These are phyloP conservation scores for Cyrtonyx montezumae DNA, from an alignment of 2,113 vertebrate genomes.

Conservation along the genomic window DNA sequence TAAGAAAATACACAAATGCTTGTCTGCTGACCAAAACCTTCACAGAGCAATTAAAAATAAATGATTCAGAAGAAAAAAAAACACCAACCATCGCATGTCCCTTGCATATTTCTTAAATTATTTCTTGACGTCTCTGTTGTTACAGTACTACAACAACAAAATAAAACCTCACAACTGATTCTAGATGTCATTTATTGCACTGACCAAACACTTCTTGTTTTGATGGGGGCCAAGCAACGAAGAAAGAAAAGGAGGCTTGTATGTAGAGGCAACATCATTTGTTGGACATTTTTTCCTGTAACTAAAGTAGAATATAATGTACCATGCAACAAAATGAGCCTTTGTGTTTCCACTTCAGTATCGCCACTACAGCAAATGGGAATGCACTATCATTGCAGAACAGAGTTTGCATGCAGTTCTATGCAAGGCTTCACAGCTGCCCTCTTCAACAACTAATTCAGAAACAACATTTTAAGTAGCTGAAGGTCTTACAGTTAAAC, in stretches of 20 bases:
- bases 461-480: not conserved
- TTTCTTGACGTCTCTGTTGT: not conserved
- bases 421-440: not conserved
- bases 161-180: fast-evolving
- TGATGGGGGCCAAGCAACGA: not conserved
- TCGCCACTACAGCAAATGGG: not conserved
- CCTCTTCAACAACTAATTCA: not conserved
- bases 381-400: fast-evolving
- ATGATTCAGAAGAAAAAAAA: not conserved
- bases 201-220: not conserved
- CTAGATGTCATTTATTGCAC: not conserved
- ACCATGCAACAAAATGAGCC: not conserved
- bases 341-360: not conserved
- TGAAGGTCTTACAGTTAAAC: not conserved
- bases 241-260: not conserved
- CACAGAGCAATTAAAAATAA: not conserved
- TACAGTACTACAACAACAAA: not conserved
- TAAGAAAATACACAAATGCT: not conserved
- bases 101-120: not conserved
- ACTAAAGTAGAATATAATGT: not conserved
- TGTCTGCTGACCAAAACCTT: not conserved
- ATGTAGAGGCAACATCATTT: not conserved
- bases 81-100: not conserved
- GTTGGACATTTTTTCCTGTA: not conserved
- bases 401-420: not conserved